Evolutionary conservation across 2,113 vertebrate genomes (phyloP).

Genomic region (Sinocyclocheilus anshuiensis): DNA sequence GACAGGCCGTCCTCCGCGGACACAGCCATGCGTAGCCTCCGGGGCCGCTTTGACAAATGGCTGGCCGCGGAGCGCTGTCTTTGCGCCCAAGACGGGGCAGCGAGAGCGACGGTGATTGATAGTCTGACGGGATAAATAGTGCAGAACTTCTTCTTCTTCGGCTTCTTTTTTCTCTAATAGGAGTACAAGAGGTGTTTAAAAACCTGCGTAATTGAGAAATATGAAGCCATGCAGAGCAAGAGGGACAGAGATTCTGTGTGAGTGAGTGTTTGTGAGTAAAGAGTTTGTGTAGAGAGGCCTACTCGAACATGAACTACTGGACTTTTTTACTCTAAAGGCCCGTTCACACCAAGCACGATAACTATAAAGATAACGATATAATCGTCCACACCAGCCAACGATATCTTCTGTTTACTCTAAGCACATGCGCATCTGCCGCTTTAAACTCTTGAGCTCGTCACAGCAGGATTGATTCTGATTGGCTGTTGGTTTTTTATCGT

Average conservation of each 20-base stretch:
- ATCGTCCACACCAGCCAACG: no score
- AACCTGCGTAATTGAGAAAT: slow-evolving; percentile 76
- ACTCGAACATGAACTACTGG: background rate
- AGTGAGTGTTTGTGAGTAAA: background rate
- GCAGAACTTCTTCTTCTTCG: slow-evolving; percentile 76
- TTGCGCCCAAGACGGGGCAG: slow-evolving; percentile 54
- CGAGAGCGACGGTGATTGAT: slow-evolving; percentile 79
- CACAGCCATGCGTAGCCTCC: slow-evolving; percentile 72
- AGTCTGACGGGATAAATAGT: slow-evolving; percentile 75
- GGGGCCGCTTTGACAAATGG: slow-evolving; percentile 81
- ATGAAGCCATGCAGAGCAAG: slow-evolving; percentile 60
- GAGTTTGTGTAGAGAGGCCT: background rate
- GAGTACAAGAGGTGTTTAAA: slow-evolving; percentile 82
- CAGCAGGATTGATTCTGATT: no score
- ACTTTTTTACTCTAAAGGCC: background rate
- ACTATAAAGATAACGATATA: no score
- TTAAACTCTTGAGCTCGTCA: no score
- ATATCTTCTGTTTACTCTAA: no score
- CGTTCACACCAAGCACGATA: no score
- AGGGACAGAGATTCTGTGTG: slow-evolving; percentile 7
- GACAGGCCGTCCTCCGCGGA: slow-evolving; percentile 69
- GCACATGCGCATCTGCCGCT: no score
- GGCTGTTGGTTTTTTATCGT: no score
- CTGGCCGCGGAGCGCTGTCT: slow-evolving; percentile 57
- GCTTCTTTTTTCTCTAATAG: slow-evolving; percentile 70